A percentile compares a stretch with the other conserved stretches of the same genome.
These are phyloP conservation scores for Hydrolagus colliei DNA, from an alignment of 2,797 vertebrate species.

Conservation along the genomic window DNA sequence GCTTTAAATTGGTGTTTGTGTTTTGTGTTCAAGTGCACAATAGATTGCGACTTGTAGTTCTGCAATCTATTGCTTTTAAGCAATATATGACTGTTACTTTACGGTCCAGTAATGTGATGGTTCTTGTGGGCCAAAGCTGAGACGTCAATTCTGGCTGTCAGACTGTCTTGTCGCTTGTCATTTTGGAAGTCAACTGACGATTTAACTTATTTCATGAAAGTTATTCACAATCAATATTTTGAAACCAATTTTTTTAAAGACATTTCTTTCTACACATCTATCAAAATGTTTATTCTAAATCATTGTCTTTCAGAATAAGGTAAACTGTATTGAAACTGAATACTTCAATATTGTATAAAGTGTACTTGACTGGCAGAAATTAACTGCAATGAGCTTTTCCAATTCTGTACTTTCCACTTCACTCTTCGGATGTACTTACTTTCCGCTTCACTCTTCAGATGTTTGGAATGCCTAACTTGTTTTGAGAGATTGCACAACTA, in stretches of 20 bases:
- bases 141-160: neutral
- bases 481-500: neutral
- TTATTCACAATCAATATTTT: neutral
- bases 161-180: neutral
- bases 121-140: too few species aligned
- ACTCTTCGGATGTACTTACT: too few species aligned
- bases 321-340: neutral
- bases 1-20: neutral
- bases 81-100: neutral
- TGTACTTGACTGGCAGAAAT: too few species aligned
- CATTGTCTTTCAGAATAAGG: neutral
- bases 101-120: too few species aligned
- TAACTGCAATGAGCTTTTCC: neutral
- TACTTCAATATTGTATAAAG: too few species aligned
- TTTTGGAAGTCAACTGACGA: neutral
- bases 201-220: too few species aligned
- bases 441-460: neutral
- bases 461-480: neutral
- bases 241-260: neutral
- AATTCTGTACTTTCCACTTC: neutral
- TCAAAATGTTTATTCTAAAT: too few species aligned
- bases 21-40: neutral
- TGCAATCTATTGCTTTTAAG: neutral
- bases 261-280: too few species aligned
- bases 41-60: neutral